These are phyloP conservation scores for Liposcelis brunnea DNA, from an alignment of 2,888 invertebrate species.

Conservation along the genomic window DNA sequence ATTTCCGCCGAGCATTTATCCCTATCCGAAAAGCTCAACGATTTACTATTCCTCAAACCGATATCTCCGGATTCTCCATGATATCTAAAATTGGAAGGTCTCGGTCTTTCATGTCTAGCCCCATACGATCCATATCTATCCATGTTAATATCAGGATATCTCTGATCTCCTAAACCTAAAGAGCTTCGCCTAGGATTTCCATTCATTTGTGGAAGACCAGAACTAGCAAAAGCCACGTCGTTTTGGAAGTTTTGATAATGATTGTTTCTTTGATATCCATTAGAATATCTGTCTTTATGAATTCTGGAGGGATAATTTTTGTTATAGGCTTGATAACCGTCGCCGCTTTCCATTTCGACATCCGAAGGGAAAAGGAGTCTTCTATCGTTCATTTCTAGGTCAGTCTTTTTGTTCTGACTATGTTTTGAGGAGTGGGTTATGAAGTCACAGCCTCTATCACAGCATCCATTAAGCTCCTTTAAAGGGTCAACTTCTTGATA, in stretches of 20 bases:
- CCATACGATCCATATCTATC: too few relatives aligned
- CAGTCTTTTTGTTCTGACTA: too few relatives aligned
- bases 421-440: too few relatives aligned
- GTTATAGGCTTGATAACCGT: neutral
- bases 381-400: too few relatives aligned
- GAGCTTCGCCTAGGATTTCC: neutral
- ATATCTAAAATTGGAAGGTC: neutral
- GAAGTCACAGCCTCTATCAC: too few relatives aligned
- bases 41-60: neutral
- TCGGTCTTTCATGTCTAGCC: neutral
- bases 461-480: neutral
- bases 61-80: neutral
- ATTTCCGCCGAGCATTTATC: constrained; percentile 1
- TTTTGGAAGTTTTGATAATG: neutral
- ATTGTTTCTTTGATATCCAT: neutral
- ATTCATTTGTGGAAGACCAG: neutral
- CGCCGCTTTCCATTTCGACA: neutral
- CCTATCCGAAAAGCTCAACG: constrained; percentile 1
- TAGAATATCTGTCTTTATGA: neutral
- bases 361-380: neutral
- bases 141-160: too few relatives aligned
- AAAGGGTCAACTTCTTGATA: neutral
- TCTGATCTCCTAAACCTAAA: neutral
- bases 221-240: neutral
- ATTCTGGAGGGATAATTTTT: neutral